Evolutionary conservation across 2,797 vertebrate genomes (phyloP), one percentile per base, ranked within the genome.

Genomic region (Scleropages formosus): DNA sequence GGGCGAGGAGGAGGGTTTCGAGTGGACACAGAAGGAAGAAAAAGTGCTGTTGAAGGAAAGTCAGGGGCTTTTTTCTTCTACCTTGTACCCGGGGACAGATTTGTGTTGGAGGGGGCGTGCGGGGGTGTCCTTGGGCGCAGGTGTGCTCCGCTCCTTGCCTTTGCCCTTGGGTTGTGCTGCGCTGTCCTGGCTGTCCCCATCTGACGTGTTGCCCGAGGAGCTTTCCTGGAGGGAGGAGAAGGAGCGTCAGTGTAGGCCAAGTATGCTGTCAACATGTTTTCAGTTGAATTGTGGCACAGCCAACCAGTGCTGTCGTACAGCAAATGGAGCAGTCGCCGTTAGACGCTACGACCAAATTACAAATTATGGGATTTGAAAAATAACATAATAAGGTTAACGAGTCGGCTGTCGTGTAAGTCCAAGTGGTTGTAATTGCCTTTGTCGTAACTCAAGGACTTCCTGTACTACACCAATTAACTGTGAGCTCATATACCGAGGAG

Each of bases 61-160:
- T 99, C 96, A 99, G 94, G 94, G 96, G 93, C 94, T 98, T 96
- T 98, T 99, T 91, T 98, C 97, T 95, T 99, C 98, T 95, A 98
- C 97, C 97, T 99, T 99, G 95, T 98, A 97, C 95, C 96, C 97
- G 86, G 95, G 93, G 86, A 93, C 90, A 88, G 95, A 90, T 92
- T 98, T 99, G 93, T 95, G 93, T 90, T 93, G 92, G 79, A 93
- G 89, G 90, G 93, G 91, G 83, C 96, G 95, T 85, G 93, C 94
- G 89, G 91, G 88, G 85, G 91, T 89, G 4, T 98, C 97, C 93
- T 96, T 98, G 87, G 92, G 90, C 12, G 93, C 91, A 49, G 94
- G 90, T 78, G 93, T 87, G 72, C 90, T 90, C 89, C 92, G 93
- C 83, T 98, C 96, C 94, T 94, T 98, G 84, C 91, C 93, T 89